Conservation (phyloP, 2,113 vertebrate species). For the Notarius quadriscutis region DNA sequence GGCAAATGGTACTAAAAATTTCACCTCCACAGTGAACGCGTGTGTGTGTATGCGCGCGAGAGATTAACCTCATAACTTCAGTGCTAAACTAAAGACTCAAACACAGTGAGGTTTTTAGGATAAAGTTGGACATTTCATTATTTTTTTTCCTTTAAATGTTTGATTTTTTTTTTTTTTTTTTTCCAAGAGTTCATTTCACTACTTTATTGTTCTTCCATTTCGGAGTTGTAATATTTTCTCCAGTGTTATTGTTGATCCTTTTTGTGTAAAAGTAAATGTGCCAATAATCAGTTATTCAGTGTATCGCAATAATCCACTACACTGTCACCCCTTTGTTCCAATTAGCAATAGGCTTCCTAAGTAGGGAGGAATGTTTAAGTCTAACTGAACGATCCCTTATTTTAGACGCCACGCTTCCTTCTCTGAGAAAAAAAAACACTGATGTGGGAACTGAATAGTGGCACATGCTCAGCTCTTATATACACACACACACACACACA, state of each 20-base stretch:
- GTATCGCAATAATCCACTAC: background rate
- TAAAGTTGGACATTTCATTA: background rate
- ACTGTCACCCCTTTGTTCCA: background rate
- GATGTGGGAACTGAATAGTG: background rate
- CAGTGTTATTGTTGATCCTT: no score
- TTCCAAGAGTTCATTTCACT: background rate
- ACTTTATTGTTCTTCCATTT: constrained; percentile 10
- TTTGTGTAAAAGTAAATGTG: background rate
- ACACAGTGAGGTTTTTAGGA: background rate
- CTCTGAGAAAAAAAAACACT: background rate
- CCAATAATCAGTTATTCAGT: background rate
- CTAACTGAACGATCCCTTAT: background rate
- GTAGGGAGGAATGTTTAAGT: background rate
- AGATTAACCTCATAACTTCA: background rate
- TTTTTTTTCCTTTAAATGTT: background rate
- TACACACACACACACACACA: background rate
- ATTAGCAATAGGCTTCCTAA: background rate
- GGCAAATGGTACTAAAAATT: background rate
- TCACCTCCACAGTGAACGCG: background rate
- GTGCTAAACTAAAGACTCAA: background rate
- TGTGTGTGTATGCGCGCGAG: background rate
- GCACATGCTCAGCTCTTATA: background rate
- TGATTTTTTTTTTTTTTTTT: no score
- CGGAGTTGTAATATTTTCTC: background rate
- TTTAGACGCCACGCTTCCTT: background rate